Evolutionary conservation across 2,888 invertebrate genomes (phyloP).

Genomic region (Allolobophora icterica): DNA sequence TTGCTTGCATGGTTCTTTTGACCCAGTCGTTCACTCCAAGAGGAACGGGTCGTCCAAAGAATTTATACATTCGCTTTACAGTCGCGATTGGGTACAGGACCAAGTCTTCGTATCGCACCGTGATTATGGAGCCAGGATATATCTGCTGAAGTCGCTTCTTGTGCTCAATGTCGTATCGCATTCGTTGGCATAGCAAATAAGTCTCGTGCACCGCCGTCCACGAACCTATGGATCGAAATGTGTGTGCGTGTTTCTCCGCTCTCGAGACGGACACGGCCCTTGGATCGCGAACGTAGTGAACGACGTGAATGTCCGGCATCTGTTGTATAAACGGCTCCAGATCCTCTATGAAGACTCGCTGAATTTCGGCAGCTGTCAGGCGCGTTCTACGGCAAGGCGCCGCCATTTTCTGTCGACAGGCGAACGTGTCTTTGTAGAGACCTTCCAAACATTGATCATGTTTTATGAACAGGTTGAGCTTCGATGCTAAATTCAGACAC

Average conservation of each 20-base stretch:
- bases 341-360: background rate
- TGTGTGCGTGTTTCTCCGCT: background rate
- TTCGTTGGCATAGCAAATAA: background rate
- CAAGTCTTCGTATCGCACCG: background rate
- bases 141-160: background rate
- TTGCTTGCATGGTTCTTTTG: background rate
- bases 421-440: background rate
- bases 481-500: too few relatives aligned
- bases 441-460: background rate
- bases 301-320: slow-evolving; percentile 14
- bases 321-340: background rate
- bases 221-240: background rate
- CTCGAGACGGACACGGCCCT: slow-evolving; percentile 23
- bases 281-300: slow-evolving; percentile 14
- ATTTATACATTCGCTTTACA: background rate
- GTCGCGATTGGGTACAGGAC: background rate
- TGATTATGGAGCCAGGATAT: background rate
- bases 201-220: background rate
- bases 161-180: background rate
- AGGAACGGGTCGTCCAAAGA: background rate
- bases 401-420: background rate
- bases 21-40: background rate
- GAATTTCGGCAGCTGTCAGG: background rate
- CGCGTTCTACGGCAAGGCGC: background rate
- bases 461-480: background rate